Base-by-base conservation (phyloP, 2,113 vertebrate species). In the Grallaria varia region DNA sequence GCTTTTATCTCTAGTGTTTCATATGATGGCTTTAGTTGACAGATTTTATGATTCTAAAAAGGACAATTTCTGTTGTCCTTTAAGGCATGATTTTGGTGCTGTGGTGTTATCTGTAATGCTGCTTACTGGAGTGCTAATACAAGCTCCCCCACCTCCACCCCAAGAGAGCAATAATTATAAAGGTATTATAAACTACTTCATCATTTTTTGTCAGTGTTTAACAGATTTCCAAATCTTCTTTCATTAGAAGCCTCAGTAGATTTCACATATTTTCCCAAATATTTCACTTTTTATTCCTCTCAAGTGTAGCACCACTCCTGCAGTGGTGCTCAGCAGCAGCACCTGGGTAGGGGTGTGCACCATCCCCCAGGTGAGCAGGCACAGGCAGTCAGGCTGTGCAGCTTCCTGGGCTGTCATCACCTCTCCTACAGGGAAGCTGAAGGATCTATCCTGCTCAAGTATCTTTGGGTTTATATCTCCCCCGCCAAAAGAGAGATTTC, bases 1-100 rank as follows among this genome's bases (percentile, higher is more conserved):
- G 68, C 44, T 94, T 91, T 93, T 89, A 68, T 96, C 87, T 96
- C 64, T 94, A 12, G 9, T 67, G 84, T 83, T 92, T 92, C 47
- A 27, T 71, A 20, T 42, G 66, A 76, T 56, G 44, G 39, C 35
- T 95, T 78, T 94, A 74, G 14, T 49, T 71, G 83, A 59, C 33
- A 53, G 64, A 73, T 58, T 91, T 80, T 62, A 31, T 64, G 73
- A 84, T 92, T 84, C 49, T 58, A 90, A 66, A 35, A 82, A 89
- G 12, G 1, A 2, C 31, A 63, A 28, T 86, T 93, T 40, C 73
- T 79, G 40, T 92, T 93, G 74, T 21, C 49, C 67, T 94, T 85
- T 47, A 63, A 80, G 56, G 50, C 52, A n/a, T 44, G 6, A 59
- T 76, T 91, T 76, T 39, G 68, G 52, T 64, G 72, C 59, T 39